phyloP scores from a whole-genome alignment of 2,797 vertebrate genomes.

The Xiphorhynchus erythropygius region DNA sequence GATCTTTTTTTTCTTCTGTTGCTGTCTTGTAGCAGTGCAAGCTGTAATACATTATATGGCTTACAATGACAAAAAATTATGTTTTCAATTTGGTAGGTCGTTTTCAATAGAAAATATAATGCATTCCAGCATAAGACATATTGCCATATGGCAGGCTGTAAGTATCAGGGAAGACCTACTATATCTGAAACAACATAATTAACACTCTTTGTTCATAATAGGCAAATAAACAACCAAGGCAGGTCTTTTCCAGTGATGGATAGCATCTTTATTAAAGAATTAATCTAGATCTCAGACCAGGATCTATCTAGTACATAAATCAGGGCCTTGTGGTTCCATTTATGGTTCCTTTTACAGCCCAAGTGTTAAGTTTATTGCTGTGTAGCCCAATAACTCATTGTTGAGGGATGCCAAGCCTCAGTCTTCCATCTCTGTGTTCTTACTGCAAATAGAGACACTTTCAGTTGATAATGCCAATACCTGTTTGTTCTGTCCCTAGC shows the following conservation, averaged over 20 bases:
- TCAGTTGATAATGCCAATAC: background rate
- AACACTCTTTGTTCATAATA: conserved; percentile 50
- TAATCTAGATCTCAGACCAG: conserved; percentile 48
- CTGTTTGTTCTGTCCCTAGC: background rate
- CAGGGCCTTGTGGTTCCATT: conserved; percentile 43
- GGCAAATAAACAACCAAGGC: conserved; percentile 57
- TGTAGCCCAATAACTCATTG: conserved; percentile 18
- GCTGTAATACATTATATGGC: background rate
- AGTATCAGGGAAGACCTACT: conserved; percentile 39
- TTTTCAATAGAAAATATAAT: conserved; percentile 53
- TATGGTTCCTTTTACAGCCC: conserved; percentile 32
- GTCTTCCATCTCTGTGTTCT: background rate
- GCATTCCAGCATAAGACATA: conserved; percentile 29
- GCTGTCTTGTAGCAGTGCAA: background rate
- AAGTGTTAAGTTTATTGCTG: conserved; percentile 40
- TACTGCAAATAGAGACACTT: background rate
- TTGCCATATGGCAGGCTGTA: conserved; percentile 13
- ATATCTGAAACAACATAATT: conserved; percentile 56
- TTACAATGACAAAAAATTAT: conserved; percentile 37
- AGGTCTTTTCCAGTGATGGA: conserved; percentile 50
- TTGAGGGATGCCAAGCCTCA: background rate
- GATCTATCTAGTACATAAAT: conserved; percentile 52
- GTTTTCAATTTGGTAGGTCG: conserved; percentile 34
- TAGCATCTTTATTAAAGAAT: conserved; percentile 60
- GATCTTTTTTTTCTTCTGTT: background rate